Conservation (phyloP, 2,888 invertebrate species). For the Limnephilus lunatus region DNA sequence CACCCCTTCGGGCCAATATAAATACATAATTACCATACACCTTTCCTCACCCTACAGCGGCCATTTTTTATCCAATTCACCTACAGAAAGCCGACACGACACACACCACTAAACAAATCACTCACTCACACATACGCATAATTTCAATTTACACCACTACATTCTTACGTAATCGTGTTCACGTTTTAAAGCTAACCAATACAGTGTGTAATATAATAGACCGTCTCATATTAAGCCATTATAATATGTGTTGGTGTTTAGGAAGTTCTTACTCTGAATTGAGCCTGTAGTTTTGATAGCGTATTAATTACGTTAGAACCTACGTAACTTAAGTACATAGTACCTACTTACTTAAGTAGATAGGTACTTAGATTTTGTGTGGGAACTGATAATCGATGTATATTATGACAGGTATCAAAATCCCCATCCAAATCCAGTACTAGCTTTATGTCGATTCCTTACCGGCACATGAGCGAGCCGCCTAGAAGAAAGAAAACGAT, state of each 20-base stretch:
- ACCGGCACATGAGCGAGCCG: too few relatives aligned
- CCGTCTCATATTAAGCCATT: slow-evolving; percentile 8
- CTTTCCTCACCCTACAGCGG: slow-evolving; percentile 59
- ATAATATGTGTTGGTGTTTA: not conserved
- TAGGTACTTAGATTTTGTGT: not conserved
- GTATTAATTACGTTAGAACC: not conserved
- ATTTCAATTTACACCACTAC: not conserved
- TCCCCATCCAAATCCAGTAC: too few relatives aligned
- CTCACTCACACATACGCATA: not conserved
- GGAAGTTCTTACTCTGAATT: not conserved
- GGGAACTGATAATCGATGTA: too few relatives aligned
- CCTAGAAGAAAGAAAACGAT: too few relatives aligned
- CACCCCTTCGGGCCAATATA: slow-evolving; percentile 15
- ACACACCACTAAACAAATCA: not conserved
- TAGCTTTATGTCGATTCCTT: too few relatives aligned
- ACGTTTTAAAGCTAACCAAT: not conserved
- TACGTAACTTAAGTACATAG: too few relatives aligned
- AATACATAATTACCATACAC: slow-evolving; percentile 55
- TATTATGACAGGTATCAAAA: too few relatives aligned
- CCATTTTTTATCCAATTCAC: slow-evolving; percentile 53
- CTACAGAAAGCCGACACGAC: slow-evolving; percentile 20
- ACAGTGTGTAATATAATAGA: slow-evolving; percentile 6
- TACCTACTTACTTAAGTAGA: not conserved
- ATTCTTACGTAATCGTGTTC: not conserved
- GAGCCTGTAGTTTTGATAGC: not conserved